These are phyloP conservation scores for Pseudonaja textilis DNA, from an alignment of 2,113 vertebrate species.

Conservation along the genomic window DNA sequence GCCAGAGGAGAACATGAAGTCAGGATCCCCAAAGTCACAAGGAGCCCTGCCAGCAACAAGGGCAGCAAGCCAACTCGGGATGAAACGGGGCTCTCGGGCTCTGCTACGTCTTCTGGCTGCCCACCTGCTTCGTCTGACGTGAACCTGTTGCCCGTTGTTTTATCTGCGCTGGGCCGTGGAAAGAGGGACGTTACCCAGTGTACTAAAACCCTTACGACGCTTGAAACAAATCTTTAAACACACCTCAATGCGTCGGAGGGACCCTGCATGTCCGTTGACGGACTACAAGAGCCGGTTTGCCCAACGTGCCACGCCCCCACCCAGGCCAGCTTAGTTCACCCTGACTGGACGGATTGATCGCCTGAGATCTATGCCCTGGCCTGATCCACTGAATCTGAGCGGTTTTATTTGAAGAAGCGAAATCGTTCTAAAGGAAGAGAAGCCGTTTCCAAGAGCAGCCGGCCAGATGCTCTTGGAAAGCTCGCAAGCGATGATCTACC, in stretches of 20 bases:
- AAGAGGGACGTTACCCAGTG: neutral
- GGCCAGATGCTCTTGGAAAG: neutral
- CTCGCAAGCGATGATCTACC: neutral
- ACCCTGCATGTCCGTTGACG: neutral
- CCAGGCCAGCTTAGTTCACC: neutral
- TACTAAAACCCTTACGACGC: neutral
- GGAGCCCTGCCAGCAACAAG: neutral
- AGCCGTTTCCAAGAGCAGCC: neutral
- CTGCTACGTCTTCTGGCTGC: neutral
- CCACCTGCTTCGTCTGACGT: neutral
- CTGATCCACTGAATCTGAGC: neutral
- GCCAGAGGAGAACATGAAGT: neutral
- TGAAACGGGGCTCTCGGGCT: neutral
- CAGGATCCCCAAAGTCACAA: neutral
- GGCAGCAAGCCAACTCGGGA: neutral
- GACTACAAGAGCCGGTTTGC: neutral
- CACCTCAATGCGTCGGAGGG: neutral
- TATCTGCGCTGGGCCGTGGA: neutral
- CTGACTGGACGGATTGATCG: neutral
- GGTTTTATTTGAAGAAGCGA: neutral
- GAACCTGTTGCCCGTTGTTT: neutral
- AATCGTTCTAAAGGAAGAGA: neutral
- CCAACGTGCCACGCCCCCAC: neutral
- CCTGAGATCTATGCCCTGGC: neutral
- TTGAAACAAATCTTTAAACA: neutral